Percentiles rank a stretch among this genome's conserved stretches.
Conservation (phyloP, 53 echinoderm and acorn worm genomes). For the Echinarachnius parma region DNA sequence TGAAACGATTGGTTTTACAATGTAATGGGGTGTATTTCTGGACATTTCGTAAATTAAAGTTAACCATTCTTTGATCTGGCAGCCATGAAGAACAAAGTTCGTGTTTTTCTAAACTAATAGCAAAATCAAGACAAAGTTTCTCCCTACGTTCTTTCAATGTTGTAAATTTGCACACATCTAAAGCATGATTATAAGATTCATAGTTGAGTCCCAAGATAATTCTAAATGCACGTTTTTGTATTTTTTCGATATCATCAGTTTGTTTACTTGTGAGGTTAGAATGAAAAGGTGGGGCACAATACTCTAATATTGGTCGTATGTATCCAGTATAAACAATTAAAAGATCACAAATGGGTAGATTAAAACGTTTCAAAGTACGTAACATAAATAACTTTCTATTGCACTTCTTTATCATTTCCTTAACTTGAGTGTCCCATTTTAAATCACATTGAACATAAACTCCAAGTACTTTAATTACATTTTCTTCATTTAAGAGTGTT, state of each 20-base stretch:
- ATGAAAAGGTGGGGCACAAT: conserved; percentile 16
- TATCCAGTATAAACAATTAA: neutral
- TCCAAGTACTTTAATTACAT: conserved; percentile 21
- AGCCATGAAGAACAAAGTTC: too few species aligned
- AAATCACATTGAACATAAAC: conserved; percentile 8
- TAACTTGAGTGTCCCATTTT: conserved; percentile 18
- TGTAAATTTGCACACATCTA: too few species aligned
- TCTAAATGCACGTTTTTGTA: conserved; percentile 11
- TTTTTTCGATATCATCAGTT: neutral
- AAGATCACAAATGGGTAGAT: neutral
- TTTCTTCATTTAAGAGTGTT: neutral
- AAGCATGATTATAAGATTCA: conserved; percentile 17
- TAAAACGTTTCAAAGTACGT: conserved; percentile 4
- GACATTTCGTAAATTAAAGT: too few species aligned
- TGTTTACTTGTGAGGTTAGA: conserved; percentile 5
- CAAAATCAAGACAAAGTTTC: conserved; percentile 5
- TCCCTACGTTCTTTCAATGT: too few species aligned
- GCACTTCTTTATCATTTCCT: neutral
- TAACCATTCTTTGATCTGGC: too few species aligned
- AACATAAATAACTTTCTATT: conserved; percentile 11
- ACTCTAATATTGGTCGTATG: conserved; percentile 19
- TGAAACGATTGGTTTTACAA: too few species aligned
- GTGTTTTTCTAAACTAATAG: too few species aligned
- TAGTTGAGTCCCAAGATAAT: conserved; percentile 3
- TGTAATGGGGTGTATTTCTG: too few species aligned